Base-by-base conservation (phyloP, 2,888 invertebrate species). In the Dysmachus trigonus region DNA sequence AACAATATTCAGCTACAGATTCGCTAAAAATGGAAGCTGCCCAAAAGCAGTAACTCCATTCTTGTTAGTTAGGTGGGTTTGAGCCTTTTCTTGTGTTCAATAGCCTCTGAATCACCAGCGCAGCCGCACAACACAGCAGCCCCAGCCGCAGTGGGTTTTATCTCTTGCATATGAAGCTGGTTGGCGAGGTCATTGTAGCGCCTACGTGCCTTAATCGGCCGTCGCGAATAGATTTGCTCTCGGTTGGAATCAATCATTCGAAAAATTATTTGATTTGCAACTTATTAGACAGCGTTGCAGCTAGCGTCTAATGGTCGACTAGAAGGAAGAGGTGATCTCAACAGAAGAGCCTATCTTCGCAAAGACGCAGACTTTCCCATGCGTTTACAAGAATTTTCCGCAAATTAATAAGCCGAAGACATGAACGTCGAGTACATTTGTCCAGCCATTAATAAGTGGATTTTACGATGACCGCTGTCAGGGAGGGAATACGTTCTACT, bases 91-190 rank as follows among this genome's bases (percentile, higher is more conserved):
- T 51, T 51, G 13, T 79, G 79, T 79, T 47, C 79, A 79, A 79
- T 79, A 79, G 51, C 79, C 79, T 47, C n/a, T 79, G 79, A 79
- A 79, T 79, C 79, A 79, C 79, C 76, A 15, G 18, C 73, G 73
- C 73, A 73, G 73, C 18, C 31, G 15, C 33, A 30, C n/a, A 73
- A 33, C 73, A 73, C n/a, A 73, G 73, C 73, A 73, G 35, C 18
- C 31, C 38, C 33, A 15, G 51, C 79, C 79, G 27, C 47, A 51
- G 47, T 51, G 79, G 51, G 79, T 22, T 51, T 79, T 51, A 31
- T 38, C 51, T 79, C 79, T 79, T 79, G 79, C 79, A 79, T 38
- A 51, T 51, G 38, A 41, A 47, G 27, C 47, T 79, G 0, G 27
- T 31, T 51, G 47, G 79, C 79, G 79, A 79, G 79, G 79, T 79